These are phyloP conservation scores for Tachina fera DNA, from an alignment of 2,888 invertebrate genomes.

Conservation along the genomic window DNA sequence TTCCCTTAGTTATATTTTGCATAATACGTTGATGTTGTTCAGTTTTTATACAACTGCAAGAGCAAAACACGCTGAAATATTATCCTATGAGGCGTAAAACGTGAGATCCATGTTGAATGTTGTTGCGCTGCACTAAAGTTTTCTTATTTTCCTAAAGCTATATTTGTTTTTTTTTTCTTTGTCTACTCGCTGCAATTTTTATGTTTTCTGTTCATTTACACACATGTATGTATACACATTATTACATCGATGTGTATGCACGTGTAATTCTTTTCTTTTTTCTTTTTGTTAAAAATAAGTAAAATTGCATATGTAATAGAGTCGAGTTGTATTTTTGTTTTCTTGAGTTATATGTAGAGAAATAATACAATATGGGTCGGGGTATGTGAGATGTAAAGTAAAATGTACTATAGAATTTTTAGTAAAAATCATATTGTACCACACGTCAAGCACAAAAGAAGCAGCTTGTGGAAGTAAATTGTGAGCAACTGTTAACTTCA, in stretches of 20 bases:
- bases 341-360: slow-evolving; percentile 1
- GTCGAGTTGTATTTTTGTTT: slow-evolving; percentile 26
- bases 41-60: slow-evolving; percentile 25
- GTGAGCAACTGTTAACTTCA: slow-evolving; percentile 22
- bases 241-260: background rate
- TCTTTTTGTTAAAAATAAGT: slow-evolving; percentile 34
- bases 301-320: slow-evolving; percentile 58
- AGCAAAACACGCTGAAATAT: slow-evolving; percentile 77
- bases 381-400: slow-evolving; percentile 36
- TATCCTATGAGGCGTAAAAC: slow-evolving; percentile 80
- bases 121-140: slow-evolving; percentile 60
- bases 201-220: slow-evolving; percentile 27
- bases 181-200: slow-evolving; percentile 28
- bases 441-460: background rate
- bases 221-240: background rate
- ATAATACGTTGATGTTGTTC: slow-evolving; percentile 54
- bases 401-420: slow-evolving; percentile 32
- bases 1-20: slow-evolving; percentile 69
- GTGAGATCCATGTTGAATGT: slow-evolving; percentile 77
- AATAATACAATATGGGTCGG: background rate
- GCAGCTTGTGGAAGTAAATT: slow-evolving; percentile 8
- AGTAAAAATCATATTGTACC: background rate
- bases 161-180: slow-evolving; percentile 3
- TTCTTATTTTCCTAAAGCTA: background rate
- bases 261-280: background rate